Evolutionary conservation across 1,140 invertebrate genomes (phyloP), one percentile per base, ranked within the genome.

Genomic region (Spodoptera frugiperda): DNA sequence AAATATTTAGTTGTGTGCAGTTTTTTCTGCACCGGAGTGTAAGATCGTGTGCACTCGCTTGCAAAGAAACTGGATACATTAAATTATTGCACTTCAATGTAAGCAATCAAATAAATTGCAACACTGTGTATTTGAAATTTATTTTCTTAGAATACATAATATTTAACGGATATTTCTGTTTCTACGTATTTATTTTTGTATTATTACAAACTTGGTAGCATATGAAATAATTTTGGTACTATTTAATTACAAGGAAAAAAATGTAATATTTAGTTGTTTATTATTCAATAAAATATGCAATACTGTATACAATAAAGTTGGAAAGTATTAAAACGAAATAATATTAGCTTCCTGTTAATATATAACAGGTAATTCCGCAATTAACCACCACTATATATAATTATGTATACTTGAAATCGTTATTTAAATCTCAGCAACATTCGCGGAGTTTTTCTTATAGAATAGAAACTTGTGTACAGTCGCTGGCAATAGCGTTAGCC

Each of bases 381-480:
- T 80, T 75, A 57, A 73, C 61, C 61, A 19, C 54, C 74, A 77
- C 74, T 77, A 65, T 74, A 57, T 73, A 76, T 80, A 48, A 77
- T 80, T 77, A 80, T 67, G 70, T 67, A 76, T 55, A 67, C 44
- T 67, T 67, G 33, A 70, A 59, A 61, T 73, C 54, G 33, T 73
- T 73, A 73, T 73, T 61, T 61, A 73, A 73, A 73, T 73, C 71
- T 71, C 30, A n/a, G 12, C 19, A 59, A 19, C 70, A 72, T 46
- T 55, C 51, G 21, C 51, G 6, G 14, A 21, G 48, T 49, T 59
- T 72, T 72, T 73, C 21, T 73, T 25, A 61, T 49, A 61, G 17
- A 59, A 61, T 49, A 61, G 17, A 59, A 61, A 73, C 46, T 17
- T 3, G 30, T 55, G 71, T 61, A 61, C 71, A 12, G 44, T 49